Conservation (phyloP, 2,888 invertebrate species). For the Drosophila antonietae region DNA sequence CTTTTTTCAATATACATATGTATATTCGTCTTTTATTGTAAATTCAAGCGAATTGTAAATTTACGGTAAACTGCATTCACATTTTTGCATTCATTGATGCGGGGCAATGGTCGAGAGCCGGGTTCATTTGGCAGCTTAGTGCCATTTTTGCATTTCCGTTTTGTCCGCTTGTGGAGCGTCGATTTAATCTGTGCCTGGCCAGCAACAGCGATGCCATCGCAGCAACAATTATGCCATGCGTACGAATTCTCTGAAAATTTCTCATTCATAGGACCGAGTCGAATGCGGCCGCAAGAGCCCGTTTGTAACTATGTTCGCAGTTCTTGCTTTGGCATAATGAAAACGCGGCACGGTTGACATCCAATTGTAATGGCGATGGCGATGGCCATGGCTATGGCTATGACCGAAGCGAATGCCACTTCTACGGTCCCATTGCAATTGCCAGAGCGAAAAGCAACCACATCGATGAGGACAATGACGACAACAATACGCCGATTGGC, state of each 20-base stretch:
- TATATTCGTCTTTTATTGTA: constrained; percentile 3
- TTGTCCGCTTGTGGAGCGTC: constrained; percentile 47
- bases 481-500: constrained; percentile 50
- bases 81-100: constrained; percentile 52
- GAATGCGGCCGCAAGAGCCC: constrained; percentile 41
- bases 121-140: constrained; percentile 64
- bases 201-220: constrained; percentile 54
- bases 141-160: constrained; percentile 52
- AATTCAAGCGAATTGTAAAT: constrained; percentile 50
- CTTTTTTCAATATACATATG: not conserved
- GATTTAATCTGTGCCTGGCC: constrained; percentile 65
- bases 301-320: constrained; percentile 38
- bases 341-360: constrained; percentile 59
- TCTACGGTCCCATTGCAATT: constrained; percentile 4
- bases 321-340: constrained; percentile 50
- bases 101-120: constrained; percentile 28
- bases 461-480: constrained; percentile 26
- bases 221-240: constrained; percentile 73
- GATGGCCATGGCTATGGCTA: constrained; percentile 17
- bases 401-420: constrained; percentile 13
- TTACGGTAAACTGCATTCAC: constrained; percentile 53
- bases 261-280: constrained; percentile 57
- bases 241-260: constrained; percentile 67
- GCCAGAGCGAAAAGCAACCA: constrained; percentile 13
- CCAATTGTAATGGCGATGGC: constrained; percentile 35